These are phyloP conservation scores for Epinotia demarniana DNA, from an alignment of 2,888 invertebrate genomes.

Conservation along the genomic window DNA sequence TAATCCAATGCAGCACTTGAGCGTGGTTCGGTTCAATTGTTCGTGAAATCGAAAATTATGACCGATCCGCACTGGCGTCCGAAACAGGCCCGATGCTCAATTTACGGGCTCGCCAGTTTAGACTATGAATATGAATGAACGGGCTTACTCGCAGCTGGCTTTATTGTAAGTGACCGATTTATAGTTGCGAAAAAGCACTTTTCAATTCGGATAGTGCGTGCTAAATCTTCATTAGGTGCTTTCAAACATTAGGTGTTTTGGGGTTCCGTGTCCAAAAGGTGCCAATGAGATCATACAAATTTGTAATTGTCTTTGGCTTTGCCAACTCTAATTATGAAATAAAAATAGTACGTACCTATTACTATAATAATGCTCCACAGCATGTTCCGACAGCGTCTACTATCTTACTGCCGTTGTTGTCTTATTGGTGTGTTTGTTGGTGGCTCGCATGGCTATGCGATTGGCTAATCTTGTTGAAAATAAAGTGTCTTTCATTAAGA, in stretches of 20 bases:
- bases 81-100: conserved; percentile 63
- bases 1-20: conserved; percentile 53
- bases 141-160: conserved; percentile 45
- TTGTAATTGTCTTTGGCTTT: no score
- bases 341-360: no score
- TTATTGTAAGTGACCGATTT: conserved; percentile 42
- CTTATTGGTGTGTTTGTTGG: no score
- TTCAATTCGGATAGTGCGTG: conserved; percentile 23
- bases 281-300: no score
- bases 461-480: no score
- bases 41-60: conserved; percentile 82
- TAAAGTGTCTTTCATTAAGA: no score
- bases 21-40: conserved; percentile 73
- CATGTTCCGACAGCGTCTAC: no score
- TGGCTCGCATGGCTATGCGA: no score
- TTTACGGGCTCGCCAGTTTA: conserved; percentile 61
- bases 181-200: conserved; percentile 43
- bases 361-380: no score
- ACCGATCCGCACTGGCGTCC: conserved; percentile 66
- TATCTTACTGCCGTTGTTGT: no score
- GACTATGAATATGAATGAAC: conserved; percentile 66
- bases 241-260: neutral
- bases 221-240: conserved; percentile 23
- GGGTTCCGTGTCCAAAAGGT: neutral
- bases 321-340: no score